Conservation (phyloP, 2,888 invertebrate genomes). For the Vandiemenella viatica region DNA sequence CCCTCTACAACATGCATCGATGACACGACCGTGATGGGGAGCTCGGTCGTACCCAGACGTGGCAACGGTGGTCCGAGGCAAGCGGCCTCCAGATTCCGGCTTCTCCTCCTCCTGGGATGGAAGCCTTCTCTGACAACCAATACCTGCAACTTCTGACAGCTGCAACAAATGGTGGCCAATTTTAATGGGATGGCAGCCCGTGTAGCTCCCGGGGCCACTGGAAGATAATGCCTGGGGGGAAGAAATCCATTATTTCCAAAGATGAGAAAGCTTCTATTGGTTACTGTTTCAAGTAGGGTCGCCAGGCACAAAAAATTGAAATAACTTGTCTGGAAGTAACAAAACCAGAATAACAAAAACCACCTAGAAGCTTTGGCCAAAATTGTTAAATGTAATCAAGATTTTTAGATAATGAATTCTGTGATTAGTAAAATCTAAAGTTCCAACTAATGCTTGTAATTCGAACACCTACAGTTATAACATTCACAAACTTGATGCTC, state of each 20-base stretch:
- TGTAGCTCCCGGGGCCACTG: constrained; percentile 11
- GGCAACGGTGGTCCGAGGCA: constrained; percentile 12
- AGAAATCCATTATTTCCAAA: constrained; percentile 13
- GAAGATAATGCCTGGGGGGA: constrained; percentile 12
- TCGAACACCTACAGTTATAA: too few species aligned
- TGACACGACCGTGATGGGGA: background rate
- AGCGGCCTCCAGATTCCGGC: constrained; percentile 13
- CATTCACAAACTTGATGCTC: too few species aligned
- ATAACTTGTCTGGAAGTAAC: constrained; percentile 13
- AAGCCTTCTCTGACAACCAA: constrained; percentile 8
- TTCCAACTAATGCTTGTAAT: too few species aligned
- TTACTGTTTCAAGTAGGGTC: constrained; percentile 22
- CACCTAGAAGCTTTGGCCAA: constrained; percentile 3
- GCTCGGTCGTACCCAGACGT: constrained; percentile 6
- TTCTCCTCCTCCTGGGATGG: constrained; percentile 6
- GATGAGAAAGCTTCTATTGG: constrained; percentile 18
- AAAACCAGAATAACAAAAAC: constrained; percentile 12
- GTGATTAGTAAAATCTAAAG: too few species aligned
- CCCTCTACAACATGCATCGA: background rate
- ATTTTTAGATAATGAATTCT: too few species aligned
- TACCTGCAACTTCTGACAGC: constrained; percentile 18
- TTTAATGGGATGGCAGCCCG: constrained; percentile 19
- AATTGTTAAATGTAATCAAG: background rate
- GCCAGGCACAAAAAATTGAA: constrained; percentile 4
- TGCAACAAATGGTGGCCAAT: constrained; percentile 20